Evolutionary conservation across 2,888 invertebrate species (phyloP), one percentile per base, ranked within the genome.

Genomic region (Sabatieria punctata): DNA sequence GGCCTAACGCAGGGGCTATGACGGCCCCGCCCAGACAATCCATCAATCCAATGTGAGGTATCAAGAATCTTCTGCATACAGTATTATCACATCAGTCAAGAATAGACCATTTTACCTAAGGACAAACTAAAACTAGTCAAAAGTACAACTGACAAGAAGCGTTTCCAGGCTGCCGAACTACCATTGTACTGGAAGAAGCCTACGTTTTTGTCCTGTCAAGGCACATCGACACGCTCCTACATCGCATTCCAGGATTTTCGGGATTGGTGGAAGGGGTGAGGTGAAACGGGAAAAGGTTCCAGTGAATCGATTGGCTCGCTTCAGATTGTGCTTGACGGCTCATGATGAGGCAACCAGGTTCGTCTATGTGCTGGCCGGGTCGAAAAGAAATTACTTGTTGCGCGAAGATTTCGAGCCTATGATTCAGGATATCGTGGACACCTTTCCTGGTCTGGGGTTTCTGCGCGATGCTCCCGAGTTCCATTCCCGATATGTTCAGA

Each of bases 151-250:
- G n/a, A n/a, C n/a, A n/a, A n/a, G n/a, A n/a, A n/a, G n/a, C n/a
- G n/a, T n/a, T n/a, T 79, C 35, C 77, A 85, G 74, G 82, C 86
- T 26, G 85, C 85, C 69, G 84, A 85, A 55, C 74, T 91, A 57
- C 88, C 95, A 13, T 75, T 89, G 47, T 97, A 93, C 71, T 95
- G 93, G 93, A 93, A 95, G 68, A 80, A 82, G 67, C 84, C 91
- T n/a, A 73, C 97, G 51, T 91, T 85, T 73, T 75, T 82, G 52
- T 82, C 54, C 42, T 27, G 49, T 18, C 19, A 1, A 45, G 54
- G 41, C 41, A 19, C 48, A 43, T n/a, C n/a, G n/a, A 30, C 8
- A n/a, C 48, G 41, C 18, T 42, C 41, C 19, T 47, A 53, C 8
- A 44, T 60, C 45, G 54, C 54, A 27, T 55, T 56, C 47, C 44